Evolutionary conservation across 2,113 vertebrate species (phyloP).

Genomic region (Nothoprocta pentlandii): DNA sequence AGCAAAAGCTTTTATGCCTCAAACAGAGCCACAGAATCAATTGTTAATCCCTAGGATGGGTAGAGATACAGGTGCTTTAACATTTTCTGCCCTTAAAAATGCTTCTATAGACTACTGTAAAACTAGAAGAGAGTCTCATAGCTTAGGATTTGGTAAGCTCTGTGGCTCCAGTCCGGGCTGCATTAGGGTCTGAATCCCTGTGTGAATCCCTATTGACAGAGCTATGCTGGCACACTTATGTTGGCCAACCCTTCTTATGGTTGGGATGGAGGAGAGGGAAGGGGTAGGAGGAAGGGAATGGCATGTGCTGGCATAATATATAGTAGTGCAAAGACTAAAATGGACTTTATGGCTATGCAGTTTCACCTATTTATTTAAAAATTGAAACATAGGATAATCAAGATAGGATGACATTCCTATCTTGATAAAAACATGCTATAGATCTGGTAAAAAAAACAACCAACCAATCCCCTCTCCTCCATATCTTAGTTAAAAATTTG

Average conservation of each 20-base stretch:
- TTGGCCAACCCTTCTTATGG: background rate
- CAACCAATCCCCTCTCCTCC: background rate
- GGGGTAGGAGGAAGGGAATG: background rate
- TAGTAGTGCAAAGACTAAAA: background rate
- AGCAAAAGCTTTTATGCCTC: background rate
- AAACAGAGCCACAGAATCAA: background rate
- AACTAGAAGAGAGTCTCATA: background rate
- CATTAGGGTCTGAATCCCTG: background rate
- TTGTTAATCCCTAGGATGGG: background rate
- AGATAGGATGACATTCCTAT: background rate
- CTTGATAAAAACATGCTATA: background rate
- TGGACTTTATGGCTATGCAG: background rate
- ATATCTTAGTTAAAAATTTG: background rate
- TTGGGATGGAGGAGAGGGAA: background rate
- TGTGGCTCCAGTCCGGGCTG: background rate
- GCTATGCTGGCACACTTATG: background rate
- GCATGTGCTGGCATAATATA: rapidly evolving
- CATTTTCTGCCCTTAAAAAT: background rate
- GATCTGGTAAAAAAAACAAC: background rate
- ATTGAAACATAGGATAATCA: background rate
- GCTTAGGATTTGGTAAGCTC: background rate
- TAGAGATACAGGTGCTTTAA: background rate
- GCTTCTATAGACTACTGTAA: background rate
- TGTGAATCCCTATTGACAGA: background rate
- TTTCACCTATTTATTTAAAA: background rate